Evolutionary conservation across 2,113 vertebrate species (phyloP), one percentile per base, ranked within the genome.

Genomic region (Rhipidura dahli): DNA sequence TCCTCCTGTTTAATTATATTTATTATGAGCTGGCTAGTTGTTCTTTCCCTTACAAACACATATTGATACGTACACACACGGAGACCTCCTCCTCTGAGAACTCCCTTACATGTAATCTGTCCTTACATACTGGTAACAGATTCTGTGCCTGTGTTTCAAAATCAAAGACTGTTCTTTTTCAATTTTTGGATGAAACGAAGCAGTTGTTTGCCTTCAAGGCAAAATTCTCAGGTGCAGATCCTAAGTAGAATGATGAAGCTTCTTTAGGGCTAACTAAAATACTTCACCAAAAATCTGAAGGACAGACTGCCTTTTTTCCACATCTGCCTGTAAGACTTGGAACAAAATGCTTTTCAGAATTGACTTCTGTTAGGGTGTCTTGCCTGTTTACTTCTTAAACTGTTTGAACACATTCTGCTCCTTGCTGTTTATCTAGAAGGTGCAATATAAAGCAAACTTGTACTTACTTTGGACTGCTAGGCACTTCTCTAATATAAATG

Each of bases 401-500:
- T 75, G 35, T 83, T 76, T 77, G 37, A 54, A 57, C 57, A 35
- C 15, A 65, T 5, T 69, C 53, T 79, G 40, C 18, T 82, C 57
- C 26, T 77, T 90, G 18, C 13, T 77, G 28, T 86, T 94, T 94
- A 88, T 93, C 35, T 51, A 66, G 35, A 73, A 50, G 2, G 16
- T 39, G 35, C 18, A 85, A 79, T 84, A 66, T 47, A 60, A 27
- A 69, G 22, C 20, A 80, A 66, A 80, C 15, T 49, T 78, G 17
- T 60, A 26, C 44, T 87, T 81, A 35, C 11, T 87, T 72, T 84
- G 31, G 53, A 37, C 66, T 82, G 39, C 35, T 81, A 54, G 35
- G 12, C 40, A 44, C 33, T 88, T 88, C 54, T 77, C 4, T 82
- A 92, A 90, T 93, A 90, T 83, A 88, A 94, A 95, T 77, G 79